These are phyloP conservation scores for Pilophorus perplexus DNA, from an alignment of 2,888 invertebrate genomes.

Conservation along the genomic window DNA sequence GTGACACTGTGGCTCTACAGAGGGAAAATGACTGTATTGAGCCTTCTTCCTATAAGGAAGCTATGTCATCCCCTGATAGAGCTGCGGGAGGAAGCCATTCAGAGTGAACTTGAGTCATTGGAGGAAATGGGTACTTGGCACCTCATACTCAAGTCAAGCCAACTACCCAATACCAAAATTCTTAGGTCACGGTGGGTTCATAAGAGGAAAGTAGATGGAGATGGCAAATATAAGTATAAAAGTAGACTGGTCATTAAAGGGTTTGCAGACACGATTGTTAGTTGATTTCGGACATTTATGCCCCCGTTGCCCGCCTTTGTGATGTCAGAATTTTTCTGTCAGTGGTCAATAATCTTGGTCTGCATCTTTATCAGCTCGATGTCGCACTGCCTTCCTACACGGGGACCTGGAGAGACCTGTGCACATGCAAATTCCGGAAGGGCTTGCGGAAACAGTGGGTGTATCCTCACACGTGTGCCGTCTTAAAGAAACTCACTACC, in stretches of 20 bases:
- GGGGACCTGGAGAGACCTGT: conserved; percentile 21
- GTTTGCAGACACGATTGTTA: neutral
- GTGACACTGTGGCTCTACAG: too few relatives aligned
- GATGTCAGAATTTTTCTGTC: conserved; percentile 8
- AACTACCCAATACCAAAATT: neutral
- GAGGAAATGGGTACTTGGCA: neutral
- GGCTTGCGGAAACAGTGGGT: neutral
- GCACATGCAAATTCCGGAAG: conserved; percentile 10
- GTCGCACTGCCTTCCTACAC: conserved; percentile 26
- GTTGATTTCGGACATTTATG: conserved; percentile 12
- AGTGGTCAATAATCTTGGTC: neutral
- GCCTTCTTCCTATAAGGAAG: too few relatives aligned
- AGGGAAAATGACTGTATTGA: too few relatives aligned
- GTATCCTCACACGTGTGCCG: neutral
- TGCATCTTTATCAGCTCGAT: conserved; percentile 19
- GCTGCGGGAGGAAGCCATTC: conserved; percentile 7
- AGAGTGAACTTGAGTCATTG: neutral
- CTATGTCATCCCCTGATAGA: neutral
- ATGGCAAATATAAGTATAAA: neutral
- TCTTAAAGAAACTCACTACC: too few relatives aligned
- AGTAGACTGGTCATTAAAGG: conserved; percentile 4
- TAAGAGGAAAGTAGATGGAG: neutral
- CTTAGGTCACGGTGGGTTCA: conserved; percentile 8
- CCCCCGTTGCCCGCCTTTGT: conserved; percentile 8
- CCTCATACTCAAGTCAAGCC: neutral